These are phyloP conservation scores for Drosophila infuscata DNA, from an alignment of 2,888 invertebrate genomes.

Conservation along the genomic window DNA sequence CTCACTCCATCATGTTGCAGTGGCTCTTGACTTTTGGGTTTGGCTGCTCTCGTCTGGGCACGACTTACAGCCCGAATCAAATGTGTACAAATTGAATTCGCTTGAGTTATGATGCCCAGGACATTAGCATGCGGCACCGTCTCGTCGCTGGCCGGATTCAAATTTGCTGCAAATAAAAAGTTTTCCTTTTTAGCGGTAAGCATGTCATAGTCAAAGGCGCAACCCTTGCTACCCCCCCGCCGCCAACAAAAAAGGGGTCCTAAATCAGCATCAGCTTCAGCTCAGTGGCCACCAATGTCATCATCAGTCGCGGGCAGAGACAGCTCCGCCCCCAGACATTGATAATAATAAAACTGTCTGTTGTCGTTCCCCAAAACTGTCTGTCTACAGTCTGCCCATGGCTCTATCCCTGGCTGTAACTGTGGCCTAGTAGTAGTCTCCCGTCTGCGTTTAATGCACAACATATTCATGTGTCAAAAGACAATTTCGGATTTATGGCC, in stretches of 20 bases:
- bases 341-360: slow-evolving; percentile 73
- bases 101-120: slow-evolving; percentile 58
- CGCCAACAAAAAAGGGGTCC: slow-evolving; percentile 17
- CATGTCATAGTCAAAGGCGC: slow-evolving; percentile 15
- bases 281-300: slow-evolving; percentile 74
- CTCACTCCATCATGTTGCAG: slow-evolving; percentile 33
- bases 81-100: slow-evolving; percentile 63
- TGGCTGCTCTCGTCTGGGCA: slow-evolving; percentile 32
- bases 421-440: slow-evolving; percentile 51
- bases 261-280: slow-evolving; percentile 63
- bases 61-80: slow-evolving; percentile 21
- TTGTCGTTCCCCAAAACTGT: slow-evolving; percentile 32
- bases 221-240: slow-evolving; percentile 40
- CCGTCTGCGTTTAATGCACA: slow-evolving; percentile 76
- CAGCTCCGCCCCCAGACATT: slow-evolving; percentile 44
- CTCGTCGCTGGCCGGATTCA: slow-evolving; percentile 21
- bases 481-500: slow-evolving; percentile 82
- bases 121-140: slow-evolving; percentile 31
- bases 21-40: slow-evolving; percentile 48
- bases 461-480: slow-evolving; percentile 83
- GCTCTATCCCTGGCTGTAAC: slow-evolving; percentile 10
- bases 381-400: slow-evolving; percentile 62
- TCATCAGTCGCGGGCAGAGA: slow-evolving; percentile 58
- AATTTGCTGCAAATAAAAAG: slow-evolving; percentile 61
- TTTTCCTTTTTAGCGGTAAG: slow-evolving; percentile 2